These are phyloP conservation scores for Acanthosepion lycidas DNA, from an alignment of 2,888 invertebrate genomes.

Conservation along the genomic window DNA sequence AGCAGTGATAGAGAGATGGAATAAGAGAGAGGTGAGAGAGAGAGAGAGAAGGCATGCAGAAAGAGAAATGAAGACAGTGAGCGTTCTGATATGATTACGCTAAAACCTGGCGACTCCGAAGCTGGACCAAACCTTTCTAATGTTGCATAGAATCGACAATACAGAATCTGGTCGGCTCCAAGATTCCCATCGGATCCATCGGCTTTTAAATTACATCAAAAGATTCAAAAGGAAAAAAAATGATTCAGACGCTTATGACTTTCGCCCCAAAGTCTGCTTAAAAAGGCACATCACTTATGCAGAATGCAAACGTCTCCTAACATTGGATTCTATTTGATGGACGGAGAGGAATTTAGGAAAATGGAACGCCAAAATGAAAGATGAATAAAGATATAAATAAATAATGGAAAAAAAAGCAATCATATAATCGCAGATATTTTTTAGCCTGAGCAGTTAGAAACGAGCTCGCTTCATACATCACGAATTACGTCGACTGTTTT, in stretches of 20 bases:
- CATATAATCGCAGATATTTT: too few species aligned
- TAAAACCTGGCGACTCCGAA: too few species aligned
- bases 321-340: not conserved
- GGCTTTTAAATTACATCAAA: not conserved
- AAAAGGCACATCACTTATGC: not conserved
- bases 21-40: not conserved
- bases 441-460: too few species aligned
- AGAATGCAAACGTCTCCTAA: conserved; percentile 10
- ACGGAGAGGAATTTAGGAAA: not conserved
- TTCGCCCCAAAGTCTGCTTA: not conserved
- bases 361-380: too few species aligned
- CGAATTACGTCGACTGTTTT: too few species aligned
- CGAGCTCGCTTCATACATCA: too few species aligned
- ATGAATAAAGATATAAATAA: too few species aligned
- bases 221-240: not conserved
- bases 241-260: not conserved
- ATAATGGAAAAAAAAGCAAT: too few species aligned
- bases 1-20: not conserved
- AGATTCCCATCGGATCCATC: not conserved
- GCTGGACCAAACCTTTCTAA: not conserved
- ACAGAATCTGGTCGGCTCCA: not conserved
- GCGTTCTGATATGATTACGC: not conserved
- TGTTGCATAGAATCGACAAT: not conserved
- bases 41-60: not conserved
- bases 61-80: not conserved